Evolutionary conservation across 2,888 invertebrate genomes (phyloP).

Genomic region (Tholera decimalis): DNA sequence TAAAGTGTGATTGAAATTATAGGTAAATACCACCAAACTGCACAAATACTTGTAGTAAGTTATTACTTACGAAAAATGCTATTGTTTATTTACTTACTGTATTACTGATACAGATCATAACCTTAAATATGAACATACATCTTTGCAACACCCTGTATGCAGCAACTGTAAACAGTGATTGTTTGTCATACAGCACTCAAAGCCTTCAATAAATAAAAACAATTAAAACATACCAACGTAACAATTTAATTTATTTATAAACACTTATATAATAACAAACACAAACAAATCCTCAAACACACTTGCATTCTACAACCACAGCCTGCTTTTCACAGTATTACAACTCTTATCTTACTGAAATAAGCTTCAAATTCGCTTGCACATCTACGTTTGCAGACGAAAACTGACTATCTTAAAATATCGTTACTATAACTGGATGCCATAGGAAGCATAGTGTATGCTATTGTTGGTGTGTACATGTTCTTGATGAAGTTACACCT

Average conservation of each 20-base stretch:
- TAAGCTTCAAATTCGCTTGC: slow-evolving; percentile 4
- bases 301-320: neutral
- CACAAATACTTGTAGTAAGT: too few species aligned
- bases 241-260: slow-evolving; percentile 44
- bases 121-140: too few species aligned
- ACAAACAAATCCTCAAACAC: too few species aligned
- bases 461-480: slow-evolving; percentile 71
- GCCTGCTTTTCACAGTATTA: neutral
- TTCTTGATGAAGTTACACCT: slow-evolving; percentile 68
- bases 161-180: too few species aligned
- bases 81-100: too few species aligned
- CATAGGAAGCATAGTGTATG: slow-evolving; percentile 79
- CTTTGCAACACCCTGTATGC: too few species aligned
- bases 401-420: slow-evolving; percentile 8
- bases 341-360: neutral
- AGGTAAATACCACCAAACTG: too few species aligned
- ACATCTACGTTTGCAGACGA: neutral
- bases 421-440: slow-evolving; percentile 38
- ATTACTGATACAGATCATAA: too few species aligned
- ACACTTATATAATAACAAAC: slow-evolving; percentile 25
- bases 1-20: too few species aligned
- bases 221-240: slow-evolving; percentile 31
- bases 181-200: neutral
- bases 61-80: too few species aligned
- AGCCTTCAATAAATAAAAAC: neutral